phyloP scores from a whole-genome alignment of 2,888 invertebrate species.

The Physocephala rufipes region DNA sequence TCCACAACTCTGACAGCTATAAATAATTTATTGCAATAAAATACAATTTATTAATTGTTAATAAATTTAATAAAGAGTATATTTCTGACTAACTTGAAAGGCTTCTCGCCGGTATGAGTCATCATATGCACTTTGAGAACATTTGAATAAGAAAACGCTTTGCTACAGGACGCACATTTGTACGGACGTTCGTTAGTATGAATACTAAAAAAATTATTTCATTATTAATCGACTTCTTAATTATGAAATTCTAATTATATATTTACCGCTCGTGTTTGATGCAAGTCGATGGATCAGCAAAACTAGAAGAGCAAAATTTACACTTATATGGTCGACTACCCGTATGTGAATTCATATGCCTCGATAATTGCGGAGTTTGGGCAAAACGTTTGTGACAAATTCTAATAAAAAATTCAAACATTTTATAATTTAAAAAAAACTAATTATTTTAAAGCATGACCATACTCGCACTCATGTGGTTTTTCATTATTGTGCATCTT shows the following conservation, averaged over 20 bases:
- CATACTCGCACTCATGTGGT: conserved; percentile 62
- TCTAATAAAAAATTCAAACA: neutral
- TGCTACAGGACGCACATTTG: conserved; percentile 55
- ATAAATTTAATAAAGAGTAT: neutral
- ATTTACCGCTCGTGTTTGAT: conserved; percentile 61
- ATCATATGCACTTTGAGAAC: conserved; percentile 59
- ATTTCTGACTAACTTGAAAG: conserved; percentile 48
- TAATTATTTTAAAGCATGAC: no score
- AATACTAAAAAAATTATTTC: conserved; percentile 47
- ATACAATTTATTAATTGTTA: no score
- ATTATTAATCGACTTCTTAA: conserved; percentile 48
- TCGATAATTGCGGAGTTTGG: conserved; percentile 51
- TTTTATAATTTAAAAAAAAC: conserved; percentile 8
- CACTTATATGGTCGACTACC: conserved; percentile 60
- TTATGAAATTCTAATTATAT: conserved; percentile 32
- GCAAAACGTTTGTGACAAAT: conserved; percentile 38
- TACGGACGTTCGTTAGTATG: conserved; percentile 62
- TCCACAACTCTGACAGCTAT: conserved; percentile 54
- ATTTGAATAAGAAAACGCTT: conserved; percentile 58
- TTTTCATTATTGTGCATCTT: conserved; percentile 57
- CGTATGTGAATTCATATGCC: conserved; percentile 54
- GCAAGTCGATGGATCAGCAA: conserved; percentile 63
- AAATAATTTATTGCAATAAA: conserved; percentile 21
- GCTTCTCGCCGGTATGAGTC: conserved; percentile 61
- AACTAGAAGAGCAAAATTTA: conserved; percentile 58